These are phyloP conservation scores for Micromys minutus DNA, from an alignment of 2,113 vertebrate genomes.

Conservation along the genomic window DNA sequence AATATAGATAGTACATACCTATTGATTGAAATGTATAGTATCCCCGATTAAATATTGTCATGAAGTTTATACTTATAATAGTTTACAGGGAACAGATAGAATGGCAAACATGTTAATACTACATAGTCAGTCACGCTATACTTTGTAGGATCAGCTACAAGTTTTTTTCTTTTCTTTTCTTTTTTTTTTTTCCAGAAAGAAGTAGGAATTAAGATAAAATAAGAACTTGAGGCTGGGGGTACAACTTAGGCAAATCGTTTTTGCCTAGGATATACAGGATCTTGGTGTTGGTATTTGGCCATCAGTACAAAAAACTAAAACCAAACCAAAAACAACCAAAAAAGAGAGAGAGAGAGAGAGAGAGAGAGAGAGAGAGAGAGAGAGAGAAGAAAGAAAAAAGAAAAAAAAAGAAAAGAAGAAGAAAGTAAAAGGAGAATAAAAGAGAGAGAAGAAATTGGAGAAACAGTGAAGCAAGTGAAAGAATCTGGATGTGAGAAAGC, in stretches of 20 bases:
- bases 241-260: neutral
- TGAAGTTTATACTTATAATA: neutral
- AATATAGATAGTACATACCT: neutral
- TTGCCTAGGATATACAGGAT: neutral
- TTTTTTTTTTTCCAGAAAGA: neutral
- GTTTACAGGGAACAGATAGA: neutral
- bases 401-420: too few species aligned
- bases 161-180: too few species aligned
- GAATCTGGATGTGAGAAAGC: neutral
- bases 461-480: neutral
- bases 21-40: neutral
- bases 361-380: neutral
- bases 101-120: neutral
- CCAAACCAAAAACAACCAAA: neutral
- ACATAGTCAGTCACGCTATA: neutral
- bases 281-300: neutral
- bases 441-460: neutral
- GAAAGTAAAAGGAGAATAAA: neutral
- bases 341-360: neutral
- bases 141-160: neutral
- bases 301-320: neutral
- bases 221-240: neutral
- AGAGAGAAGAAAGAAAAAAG: too few species aligned
- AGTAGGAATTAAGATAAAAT: neutral
- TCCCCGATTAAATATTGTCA: neutral